phyloP scores from a whole-genome alignment of 2,113 vertebrate genomes.

The Eclectus roratus region DNA sequence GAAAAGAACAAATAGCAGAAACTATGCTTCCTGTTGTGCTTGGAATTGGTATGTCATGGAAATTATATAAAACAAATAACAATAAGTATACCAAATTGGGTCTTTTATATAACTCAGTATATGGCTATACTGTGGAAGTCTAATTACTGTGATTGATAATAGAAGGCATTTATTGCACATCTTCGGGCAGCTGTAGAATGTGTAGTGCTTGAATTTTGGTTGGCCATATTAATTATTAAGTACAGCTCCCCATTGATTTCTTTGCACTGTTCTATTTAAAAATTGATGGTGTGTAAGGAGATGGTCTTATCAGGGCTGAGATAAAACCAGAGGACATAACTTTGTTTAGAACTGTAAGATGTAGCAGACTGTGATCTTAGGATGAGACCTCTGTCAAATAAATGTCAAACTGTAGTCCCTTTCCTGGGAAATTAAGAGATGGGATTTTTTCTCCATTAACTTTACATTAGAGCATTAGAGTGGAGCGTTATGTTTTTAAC shows the following conservation, averaged over 20 bases:
- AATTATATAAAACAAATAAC: not conserved
- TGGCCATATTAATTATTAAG: not conserved
- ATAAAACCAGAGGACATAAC: not conserved
- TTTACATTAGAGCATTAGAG: not conserved
- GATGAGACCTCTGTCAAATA: not conserved
- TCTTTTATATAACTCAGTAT: not conserved
- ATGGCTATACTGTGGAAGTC: not conserved
- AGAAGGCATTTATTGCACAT: not conserved
- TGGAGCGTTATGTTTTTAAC: not conserved
- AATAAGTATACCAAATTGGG: not conserved
- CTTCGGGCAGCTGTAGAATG: not conserved
- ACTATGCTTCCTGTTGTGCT: not conserved
- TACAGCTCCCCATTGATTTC: not conserved
- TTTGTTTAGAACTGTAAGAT: not conserved
- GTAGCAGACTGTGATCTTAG: not conserved
- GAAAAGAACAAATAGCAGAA: not conserved
- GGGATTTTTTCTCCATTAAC: slow-evolving; percentile 17
- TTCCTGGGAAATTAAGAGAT: not conserved
- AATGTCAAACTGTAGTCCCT: not conserved
- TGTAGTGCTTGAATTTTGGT: slow-evolving; percentile 1
- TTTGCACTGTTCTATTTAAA: slow-evolving; percentile 13
- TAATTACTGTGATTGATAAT: not conserved
- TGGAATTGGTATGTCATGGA: not conserved
- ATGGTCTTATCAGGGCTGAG: not conserved
- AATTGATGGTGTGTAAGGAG: slow-evolving; percentile 7